These are phyloP conservation scores for Scomber japonicus DNA, from an alignment of 2,113 vertebrate genomes.

Conservation along the genomic window DNA sequence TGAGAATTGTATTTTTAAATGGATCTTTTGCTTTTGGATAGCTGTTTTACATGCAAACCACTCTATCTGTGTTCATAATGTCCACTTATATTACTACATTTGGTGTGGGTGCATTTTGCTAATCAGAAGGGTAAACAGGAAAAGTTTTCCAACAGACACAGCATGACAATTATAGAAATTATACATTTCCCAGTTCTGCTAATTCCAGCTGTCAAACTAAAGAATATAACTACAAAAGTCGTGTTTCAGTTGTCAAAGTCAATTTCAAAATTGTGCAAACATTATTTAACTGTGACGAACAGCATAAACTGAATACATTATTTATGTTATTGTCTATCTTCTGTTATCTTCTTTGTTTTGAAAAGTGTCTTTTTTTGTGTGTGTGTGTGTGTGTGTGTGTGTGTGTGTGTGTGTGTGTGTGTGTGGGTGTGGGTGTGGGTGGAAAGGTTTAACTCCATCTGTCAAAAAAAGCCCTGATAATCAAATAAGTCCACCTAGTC, in stretches of 20 bases:
- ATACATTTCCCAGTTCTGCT: background rate
- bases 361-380: conserved; percentile 5
- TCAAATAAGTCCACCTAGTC: conserved; percentile 48
- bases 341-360: conserved; percentile 2
- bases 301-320: background rate
- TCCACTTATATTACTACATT: background rate
- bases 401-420: background rate
- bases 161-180: background rate
- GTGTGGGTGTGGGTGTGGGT: conserved; percentile 21
- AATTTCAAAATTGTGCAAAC: background rate
- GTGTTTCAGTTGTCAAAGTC: background rate
- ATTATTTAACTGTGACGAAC: background rate
- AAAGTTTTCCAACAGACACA: background rate
- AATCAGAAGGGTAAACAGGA: background rate
- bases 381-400: background rate
- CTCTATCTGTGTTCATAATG: background rate
- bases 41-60: background rate
- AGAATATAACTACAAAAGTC: background rate
- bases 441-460: conserved; percentile 63
- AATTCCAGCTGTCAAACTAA: background rate
- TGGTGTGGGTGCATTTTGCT: background rate
- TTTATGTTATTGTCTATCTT: background rate
- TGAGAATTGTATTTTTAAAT: background rate
- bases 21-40: background rate
- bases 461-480: conserved; percentile 44